A percentile compares a stretch with the other conserved stretches of the same genome.
Evolutionary conservation across 2,113 vertebrate genomes (phyloP).

Genomic region (Oryzias curvinotus): DNA sequence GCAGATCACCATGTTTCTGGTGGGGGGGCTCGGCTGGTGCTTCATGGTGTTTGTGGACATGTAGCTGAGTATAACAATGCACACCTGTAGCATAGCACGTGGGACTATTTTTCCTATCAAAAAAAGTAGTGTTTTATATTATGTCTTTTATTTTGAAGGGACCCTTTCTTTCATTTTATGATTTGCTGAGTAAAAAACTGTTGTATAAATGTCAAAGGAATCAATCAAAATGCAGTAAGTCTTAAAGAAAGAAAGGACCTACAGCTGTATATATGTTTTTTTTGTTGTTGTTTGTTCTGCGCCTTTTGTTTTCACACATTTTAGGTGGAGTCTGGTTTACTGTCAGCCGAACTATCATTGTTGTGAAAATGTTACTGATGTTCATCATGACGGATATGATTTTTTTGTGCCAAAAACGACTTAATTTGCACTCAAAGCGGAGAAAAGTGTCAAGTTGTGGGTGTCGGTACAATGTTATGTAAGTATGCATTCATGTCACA

Average conservation of each 20-base stretch:
- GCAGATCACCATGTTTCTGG: conserved; percentile 95
- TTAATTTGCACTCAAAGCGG: not conserved
- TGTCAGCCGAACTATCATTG: not conserved
- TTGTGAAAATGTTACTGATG: conserved; percentile 11
- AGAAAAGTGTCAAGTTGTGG: conserved; percentile 3
- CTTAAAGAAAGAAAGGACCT: conserved; percentile 1
- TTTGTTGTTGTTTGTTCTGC: no score
- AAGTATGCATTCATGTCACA: conserved; percentile 11
- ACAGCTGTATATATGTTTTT: not conserved
- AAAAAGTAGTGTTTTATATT: no score
- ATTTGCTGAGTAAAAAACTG: no score
- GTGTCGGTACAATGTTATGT: conserved; percentile 3
- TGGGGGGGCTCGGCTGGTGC: conserved; percentile 96
- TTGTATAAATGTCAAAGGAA: not conserved
- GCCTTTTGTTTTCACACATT: conserved; percentile 30
- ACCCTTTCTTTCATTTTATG: no score
- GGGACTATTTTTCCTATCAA: conserved; percentile 1
- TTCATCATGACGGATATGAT: conserved; percentile 24
- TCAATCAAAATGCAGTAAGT: not conserved
- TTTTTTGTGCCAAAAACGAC: conserved; percentile 32
- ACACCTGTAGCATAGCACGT: not conserved
- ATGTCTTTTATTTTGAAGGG: no score
- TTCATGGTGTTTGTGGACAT: conserved; percentile 99
- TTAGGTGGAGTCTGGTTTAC: not conserved
- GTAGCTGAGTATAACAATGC: conserved; percentile 61